Conservation (phyloP, 2,113 vertebrate species). For the Steatornis caripensis region DNA sequence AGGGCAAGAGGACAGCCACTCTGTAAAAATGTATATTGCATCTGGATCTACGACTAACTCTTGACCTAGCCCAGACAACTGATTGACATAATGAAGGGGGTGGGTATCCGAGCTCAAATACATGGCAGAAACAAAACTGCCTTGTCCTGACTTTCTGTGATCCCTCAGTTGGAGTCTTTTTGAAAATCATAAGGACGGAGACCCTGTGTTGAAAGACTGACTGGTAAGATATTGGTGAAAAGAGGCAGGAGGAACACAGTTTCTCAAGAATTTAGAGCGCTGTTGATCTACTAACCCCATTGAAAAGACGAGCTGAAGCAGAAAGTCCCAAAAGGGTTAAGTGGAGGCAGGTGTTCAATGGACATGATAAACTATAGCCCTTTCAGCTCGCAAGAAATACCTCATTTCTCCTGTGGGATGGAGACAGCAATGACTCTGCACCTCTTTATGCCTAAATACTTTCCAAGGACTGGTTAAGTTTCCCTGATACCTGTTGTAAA, state of each 20-base stretch:
- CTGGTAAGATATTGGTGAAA: conserved; percentile 63
- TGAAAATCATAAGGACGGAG: conserved; percentile 58
- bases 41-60: conserved; percentile 67
- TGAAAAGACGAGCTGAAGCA: conserved; percentile 81
- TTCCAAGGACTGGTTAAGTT: not conserved
- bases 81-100: conserved; percentile 66
- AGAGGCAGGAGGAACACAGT: not conserved
- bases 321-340: conserved; percentile 80
- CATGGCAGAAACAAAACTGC: conserved; percentile 40
- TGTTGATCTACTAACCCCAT: conserved; percentile 50
- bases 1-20: conserved; percentile 1
- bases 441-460: not conserved
- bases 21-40: conserved; percentile 54
- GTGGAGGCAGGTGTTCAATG: conserved; percentile 77
- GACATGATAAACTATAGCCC: not conserved
- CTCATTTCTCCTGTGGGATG: conserved; percentile 19
- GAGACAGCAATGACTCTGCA: not conserved
- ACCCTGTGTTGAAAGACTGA: conserved; percentile 58
- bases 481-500: not conserved
- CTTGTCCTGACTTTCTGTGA: conserved; percentile 55
- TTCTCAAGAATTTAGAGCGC: conserved; percentile 55
- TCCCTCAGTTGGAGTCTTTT: conserved; percentile 64
- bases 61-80: conserved; percentile 67
- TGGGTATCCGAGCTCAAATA: not conserved
- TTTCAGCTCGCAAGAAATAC: conserved; percentile 12